Base-by-base conservation (phyloP, 2,888 invertebrate genomes). In the Leucozona laternaria region DNA sequence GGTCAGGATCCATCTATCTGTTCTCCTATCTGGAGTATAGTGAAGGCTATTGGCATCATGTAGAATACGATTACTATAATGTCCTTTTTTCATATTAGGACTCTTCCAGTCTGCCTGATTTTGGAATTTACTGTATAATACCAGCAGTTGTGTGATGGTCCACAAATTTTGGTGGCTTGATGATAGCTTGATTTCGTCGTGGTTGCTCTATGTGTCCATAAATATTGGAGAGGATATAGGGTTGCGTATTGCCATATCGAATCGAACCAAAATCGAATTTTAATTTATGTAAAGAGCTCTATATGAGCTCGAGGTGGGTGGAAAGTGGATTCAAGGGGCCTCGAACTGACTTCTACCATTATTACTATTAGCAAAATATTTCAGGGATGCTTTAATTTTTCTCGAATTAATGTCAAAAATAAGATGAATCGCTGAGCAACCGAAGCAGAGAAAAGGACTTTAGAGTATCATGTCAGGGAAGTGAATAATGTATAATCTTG, bases 1-100 rank as follows among this genome's bases (percentile, higher is more conserved):
- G 5, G 34, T 20, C 13, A 8, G 5, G 25, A 62, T 72, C 75
- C 84, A 50, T 80, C 75, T 75, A 76, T 68, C 76, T 72, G 64
- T 75, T 79, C 37, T 60, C 50, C 68, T 55, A 66, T 72, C n/a
- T 37, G n/a, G 11, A 25, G 13, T 22, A 22, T 34, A 15, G 37
- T 28, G n/a, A 40, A 31, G 72, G 85, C 76, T 77, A 80, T 80
- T 72, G 85, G 76, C 85, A 72, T 81, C 85, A 81, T 85, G 73
- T 73, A 60, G 85, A 77, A 81, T 81, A 77, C 81, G 81, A 77
- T 85, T 81, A 85, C 85, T 81, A 77, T 85, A 81, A 85, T 85
- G 77, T 77, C 68, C 66, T 68, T 68, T 84, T 58, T 84, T 37
- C 15, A 17, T 45, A 48, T 15, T 8, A 53, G 25, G 11, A 34